Base-by-base conservation (phyloP, 2,888 invertebrate species). In the Beris chalybata region DNA sequence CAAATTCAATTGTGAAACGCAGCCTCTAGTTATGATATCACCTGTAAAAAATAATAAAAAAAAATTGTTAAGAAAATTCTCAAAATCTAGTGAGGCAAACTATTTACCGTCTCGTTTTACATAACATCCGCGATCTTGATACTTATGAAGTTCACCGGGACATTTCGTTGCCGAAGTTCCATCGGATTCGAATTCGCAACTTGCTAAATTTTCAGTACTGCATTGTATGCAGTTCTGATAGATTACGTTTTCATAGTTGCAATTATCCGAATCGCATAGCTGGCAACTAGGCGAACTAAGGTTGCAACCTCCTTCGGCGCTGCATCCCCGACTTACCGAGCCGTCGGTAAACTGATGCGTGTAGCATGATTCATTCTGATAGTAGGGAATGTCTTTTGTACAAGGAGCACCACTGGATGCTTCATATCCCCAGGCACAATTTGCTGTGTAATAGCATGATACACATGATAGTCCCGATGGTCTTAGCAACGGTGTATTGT, bases 121-220 rank as follows among this genome's bases (percentile, higher is more conserved):
- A 58, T 65, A 73, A 44, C 73, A 73, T 29, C 73, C 73, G 30
- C 72, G 68, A 11, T 57, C 53, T 38, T 70, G 57, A 56, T 66
- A 71, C 2, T 30, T 38, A 12, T 64, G 64, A 43, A 64, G 43
- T 13, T 29, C 13, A 32, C 54, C 54, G 5, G 64, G 53, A 54
- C 64, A 64, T n/a, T 31, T 44, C 13, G 43, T 64, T 4, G 64
- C 53, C n/a, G 54, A 31, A 30, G 54, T 44, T 30, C 45, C 45
- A 31, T 44, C 64, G 12, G 30, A 31, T 30, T 43, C 31, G 6
- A 29, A 4, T 4, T 15, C 7, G n/a, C 64, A 64, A 22, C 53
- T 44, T 4, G 54, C 4, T 9, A 29, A 53, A 31, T 11, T 30
- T n/a, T 6, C 30, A 29, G 53, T 64, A n/a, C 44, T 30, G 30